Percentiles rank a stretch among this genome's conserved stretches.
These are phyloP conservation scores for Heliconius hortense DNA, from an alignment of 2,888 invertebrate genomes.

Conservation along the genomic window DNA sequence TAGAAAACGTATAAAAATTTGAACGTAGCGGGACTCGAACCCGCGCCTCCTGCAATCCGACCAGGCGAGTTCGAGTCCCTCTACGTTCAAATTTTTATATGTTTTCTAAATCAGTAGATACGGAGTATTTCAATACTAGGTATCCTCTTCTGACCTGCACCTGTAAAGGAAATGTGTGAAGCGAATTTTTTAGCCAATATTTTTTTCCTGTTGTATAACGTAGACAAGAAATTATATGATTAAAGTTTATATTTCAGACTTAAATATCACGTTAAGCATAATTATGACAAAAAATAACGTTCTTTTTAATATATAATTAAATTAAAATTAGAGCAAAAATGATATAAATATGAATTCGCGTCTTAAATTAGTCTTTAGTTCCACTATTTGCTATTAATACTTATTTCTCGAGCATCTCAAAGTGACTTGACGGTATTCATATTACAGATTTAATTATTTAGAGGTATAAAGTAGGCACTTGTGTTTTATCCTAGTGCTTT, in stretches of 20 bases:
- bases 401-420: slow-evolving; percentile 9
- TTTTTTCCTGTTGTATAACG: neutral
- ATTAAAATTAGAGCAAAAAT: neutral
- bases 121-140: no score
- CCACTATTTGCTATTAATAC: neutral
- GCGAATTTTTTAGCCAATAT: no score
- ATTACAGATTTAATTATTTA: slow-evolving; percentile 23
- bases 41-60: no score
- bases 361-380: slow-evolving; percentile 23
- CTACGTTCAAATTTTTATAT: no score
- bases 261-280: neutral
- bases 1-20: no score
- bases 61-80: no score
- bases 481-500: slow-evolving; percentile 7
- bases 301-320: neutral
- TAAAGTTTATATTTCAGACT: neutral
- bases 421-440: slow-evolving; percentile 18
- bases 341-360: neutral
- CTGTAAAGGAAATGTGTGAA: no score
- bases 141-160: no score
- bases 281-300: neutral
- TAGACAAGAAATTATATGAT: neutral
- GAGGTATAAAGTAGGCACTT: slow-evolving; percentile 19
- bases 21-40: no score
- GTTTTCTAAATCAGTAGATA: no score